Evolutionary conservation across 1,140 invertebrate species (phyloP).

Genomic region (Calycopis cecrops): DNA sequence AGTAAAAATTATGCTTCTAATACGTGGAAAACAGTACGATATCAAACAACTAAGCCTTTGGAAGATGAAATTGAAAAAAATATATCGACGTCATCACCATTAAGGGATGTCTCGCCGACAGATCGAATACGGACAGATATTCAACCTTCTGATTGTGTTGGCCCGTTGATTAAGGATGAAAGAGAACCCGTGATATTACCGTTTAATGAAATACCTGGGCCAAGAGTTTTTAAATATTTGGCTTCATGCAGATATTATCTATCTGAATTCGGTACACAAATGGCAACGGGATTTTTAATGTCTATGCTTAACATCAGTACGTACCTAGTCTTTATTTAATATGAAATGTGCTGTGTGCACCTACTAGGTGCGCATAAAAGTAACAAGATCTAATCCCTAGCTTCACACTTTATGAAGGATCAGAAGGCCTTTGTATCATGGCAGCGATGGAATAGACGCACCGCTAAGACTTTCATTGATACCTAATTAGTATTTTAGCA

Average conservation of each 20-base stretch:
- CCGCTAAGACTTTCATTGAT: too few species aligned
- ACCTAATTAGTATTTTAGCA: too few species aligned
- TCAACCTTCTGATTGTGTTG: constrained; percentile 38
- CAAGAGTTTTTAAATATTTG: constrained; percentile 74
- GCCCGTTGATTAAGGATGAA: constrained; percentile 45
- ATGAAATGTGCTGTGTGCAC: too few species aligned
- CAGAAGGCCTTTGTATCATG: too few species aligned
- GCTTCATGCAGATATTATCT: constrained; percentile 77
- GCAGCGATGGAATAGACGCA: too few species aligned
- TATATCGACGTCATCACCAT: not conserved
- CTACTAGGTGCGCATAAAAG: too few species aligned
- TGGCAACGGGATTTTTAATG: constrained; percentile 76
- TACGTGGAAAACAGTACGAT: not conserved
- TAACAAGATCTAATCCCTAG: too few species aligned
- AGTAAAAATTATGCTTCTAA: not conserved
- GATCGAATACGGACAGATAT: constrained; percentile 35
- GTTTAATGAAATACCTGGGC: constrained; percentile 79
- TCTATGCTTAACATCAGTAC: constrained; percentile 76
- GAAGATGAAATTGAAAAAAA: not conserved
- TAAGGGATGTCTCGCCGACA: not conserved
- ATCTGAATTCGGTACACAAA: constrained; percentile 78
- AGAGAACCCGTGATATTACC: constrained; percentile 56
- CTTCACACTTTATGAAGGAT: too few species aligned
- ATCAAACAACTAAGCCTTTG: not conserved
- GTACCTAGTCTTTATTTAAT: constrained; percentile 8